A percentile compares a stretch with the other conserved stretches of the same genome.
These are phyloP conservation scores for Poecile atricapillus DNA, from an alignment of 2,113 vertebrate species.

Conservation along the genomic window DNA sequence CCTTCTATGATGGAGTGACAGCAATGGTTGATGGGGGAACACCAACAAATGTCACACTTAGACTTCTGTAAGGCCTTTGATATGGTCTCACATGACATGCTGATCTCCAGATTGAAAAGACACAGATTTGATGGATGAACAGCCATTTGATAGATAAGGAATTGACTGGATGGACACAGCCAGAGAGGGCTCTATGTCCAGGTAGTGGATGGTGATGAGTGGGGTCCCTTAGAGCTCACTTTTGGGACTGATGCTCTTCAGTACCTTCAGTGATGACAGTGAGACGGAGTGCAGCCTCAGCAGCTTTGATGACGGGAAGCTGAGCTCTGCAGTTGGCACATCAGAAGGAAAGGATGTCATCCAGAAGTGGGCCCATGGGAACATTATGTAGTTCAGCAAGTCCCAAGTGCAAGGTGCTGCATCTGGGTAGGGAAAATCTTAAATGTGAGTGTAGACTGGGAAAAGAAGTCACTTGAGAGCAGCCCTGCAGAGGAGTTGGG, in stretches of 20 bases:
- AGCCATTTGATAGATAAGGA: not conserved
- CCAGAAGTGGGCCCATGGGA: not conserved
- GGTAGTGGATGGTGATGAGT: not conserved
- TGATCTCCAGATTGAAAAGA: not conserved
- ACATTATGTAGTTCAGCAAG: not conserved
- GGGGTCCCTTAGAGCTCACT: not conserved
- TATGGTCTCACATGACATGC: rapidly evolving
- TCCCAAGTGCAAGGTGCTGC: not conserved
- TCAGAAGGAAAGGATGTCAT: not conserved
- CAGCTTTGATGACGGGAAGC: not conserved
- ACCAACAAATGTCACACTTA: not conserved
- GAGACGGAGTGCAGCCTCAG: not conserved
- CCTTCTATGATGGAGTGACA: not conserved
- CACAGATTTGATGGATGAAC: not conserved
- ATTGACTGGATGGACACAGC: not conserved
- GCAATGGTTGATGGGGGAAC: rapidly evolving
- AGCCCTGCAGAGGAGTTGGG: not conserved
- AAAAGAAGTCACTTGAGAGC: not conserved
- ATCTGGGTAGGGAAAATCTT: not conserved
- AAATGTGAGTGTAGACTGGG: not conserved
- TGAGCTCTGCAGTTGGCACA: not conserved
- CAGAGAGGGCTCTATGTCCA: not conserved
- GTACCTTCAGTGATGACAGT: not conserved
- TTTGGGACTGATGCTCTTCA: not conserved
- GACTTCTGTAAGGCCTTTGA: not conserved